These are phyloP conservation scores for Brachylomia viminalis DNA, from an alignment of 2,888 invertebrate species.

Conservation along the genomic window DNA sequence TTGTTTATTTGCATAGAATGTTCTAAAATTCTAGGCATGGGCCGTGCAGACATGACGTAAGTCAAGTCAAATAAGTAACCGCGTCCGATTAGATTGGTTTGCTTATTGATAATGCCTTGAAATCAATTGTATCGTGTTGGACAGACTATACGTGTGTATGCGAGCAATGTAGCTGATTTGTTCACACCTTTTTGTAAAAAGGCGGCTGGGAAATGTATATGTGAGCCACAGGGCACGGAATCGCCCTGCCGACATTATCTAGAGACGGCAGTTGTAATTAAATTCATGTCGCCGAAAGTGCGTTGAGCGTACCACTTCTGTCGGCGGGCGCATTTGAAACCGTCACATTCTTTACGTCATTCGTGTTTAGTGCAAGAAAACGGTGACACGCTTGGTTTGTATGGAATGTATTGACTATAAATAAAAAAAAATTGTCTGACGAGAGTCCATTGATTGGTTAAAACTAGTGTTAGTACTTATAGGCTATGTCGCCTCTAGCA, in stretches of 20 bases:
- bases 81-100: constrained; percentile 28
- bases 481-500: neutral
- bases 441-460: too few species aligned
- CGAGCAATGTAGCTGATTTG: neutral
- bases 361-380: neutral
- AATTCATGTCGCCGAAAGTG: too few species aligned
- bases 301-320: neutral
- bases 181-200: neutral
- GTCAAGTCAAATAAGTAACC: constrained; percentile 7
- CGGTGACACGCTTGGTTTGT: neutral
- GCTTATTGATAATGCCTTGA: constrained; percentile 44
- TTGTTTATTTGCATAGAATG: too few species aligned
- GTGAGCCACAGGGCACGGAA: neutral
- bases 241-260: too few species aligned
- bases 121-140: constrained; percentile 43
- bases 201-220: neutral
- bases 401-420: neutral
- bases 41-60: neutral
- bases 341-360: neutral
- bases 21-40: neutral
- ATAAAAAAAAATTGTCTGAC: too few species aligned
- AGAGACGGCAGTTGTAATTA: too few species aligned
- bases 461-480: too few species aligned
- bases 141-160: neutral
- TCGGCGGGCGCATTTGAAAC: neutral